Evolutionary conservation across 2,888 invertebrate species (phyloP), one percentile per base, ranked within the genome.

Genomic region (Cataglyphis altisquamis): DNA sequence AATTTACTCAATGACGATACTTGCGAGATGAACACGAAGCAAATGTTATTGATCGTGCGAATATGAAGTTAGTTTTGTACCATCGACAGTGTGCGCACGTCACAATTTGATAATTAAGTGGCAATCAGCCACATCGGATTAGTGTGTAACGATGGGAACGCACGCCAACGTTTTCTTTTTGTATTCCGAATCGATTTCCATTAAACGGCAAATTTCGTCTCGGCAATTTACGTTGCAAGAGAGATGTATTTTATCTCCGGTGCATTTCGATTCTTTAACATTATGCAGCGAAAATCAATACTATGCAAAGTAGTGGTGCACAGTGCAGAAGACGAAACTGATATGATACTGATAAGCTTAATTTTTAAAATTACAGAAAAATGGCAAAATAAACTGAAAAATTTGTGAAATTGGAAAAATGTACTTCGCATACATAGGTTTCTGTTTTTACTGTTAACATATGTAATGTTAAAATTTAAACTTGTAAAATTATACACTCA

Each of bases 51-150:
- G 78, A 80, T 72, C 70, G 21, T 18, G 41, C 45, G 60, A 57
- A 70, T 55, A 55, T 72, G 45, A 48, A 80, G 72, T 72, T 72
- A 72, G 60, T 80, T 80, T 72, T 77, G 68, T 57, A 77, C 57
- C 68, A 57, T 77, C 72, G 45, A 55, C 77, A 77, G 68, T 70
- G 70, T 45, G 70, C 70, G 60, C 60, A 72, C 77, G 67, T 77
- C 77, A 57, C 78, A 72, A 72, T 78, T 68, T 70, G 70, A 78
- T 78, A 68, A 78, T 80, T 70, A 80, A 80, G 78, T 60, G 78
- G 60, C 72, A 72, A 80, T 80, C 78, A 72, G 78, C 72, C 72
- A 48, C 68, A 68, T 77, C 77, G 41, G 41, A 77, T 77, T 77
- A 77, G 68, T 57, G 68, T 32, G 77, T 68, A 77, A 77, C 77